Percentiles rank a stretch among this genome's conserved stretches.
These are phyloP conservation scores for Psilanteris sp. DNA, from an alignment of 1,140 invertebrate genomes.

Conservation along the genomic window DNA sequence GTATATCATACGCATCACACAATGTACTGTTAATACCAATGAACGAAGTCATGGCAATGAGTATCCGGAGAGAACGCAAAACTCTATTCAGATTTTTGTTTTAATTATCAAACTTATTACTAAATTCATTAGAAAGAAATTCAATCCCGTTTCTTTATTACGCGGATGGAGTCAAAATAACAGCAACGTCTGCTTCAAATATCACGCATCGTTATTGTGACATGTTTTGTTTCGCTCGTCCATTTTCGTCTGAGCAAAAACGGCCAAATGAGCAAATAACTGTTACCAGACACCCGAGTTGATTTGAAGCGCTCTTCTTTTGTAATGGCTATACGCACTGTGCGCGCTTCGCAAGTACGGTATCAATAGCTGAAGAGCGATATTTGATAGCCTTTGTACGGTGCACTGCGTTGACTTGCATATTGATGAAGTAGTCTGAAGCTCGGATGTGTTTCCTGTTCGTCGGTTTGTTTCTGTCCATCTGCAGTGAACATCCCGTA, in stretches of 20 bases:
- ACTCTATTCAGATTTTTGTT: no score
- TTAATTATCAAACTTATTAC: no score
- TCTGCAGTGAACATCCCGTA: constrained; percentile 15
- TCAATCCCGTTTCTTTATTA: no score
- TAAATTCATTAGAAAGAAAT: no score
- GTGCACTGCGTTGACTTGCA: constrained; percentile 40
- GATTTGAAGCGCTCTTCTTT: constrained; percentile 47
- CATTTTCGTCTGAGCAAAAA: constrained; percentile 43
- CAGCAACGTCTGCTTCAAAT: constrained; percentile 28
- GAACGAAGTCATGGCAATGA: constrained; percentile 16
- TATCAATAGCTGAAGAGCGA: constrained; percentile 52
- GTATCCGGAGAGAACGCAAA: no score
- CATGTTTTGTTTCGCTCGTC: constrained; percentile 11
- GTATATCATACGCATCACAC: no score
- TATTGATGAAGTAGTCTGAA: constrained; percentile 54
- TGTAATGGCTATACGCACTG: constrained; percentile 29
- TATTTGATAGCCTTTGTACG: constrained; percentile 61
- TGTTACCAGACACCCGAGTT: constrained; percentile 47
- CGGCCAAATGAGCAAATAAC: constrained; percentile 47
- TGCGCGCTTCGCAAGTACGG: constrained; percentile 35
- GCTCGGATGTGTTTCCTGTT: constrained; percentile 9
- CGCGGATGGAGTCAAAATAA: no score
- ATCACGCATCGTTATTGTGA: constrained; percentile 13
- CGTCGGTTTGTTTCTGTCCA: constrained; percentile 12
- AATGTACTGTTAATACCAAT: constrained; percentile 44